Conservation (phyloP, 1,140 invertebrate species). For the Orchestia grillus region DNA sequence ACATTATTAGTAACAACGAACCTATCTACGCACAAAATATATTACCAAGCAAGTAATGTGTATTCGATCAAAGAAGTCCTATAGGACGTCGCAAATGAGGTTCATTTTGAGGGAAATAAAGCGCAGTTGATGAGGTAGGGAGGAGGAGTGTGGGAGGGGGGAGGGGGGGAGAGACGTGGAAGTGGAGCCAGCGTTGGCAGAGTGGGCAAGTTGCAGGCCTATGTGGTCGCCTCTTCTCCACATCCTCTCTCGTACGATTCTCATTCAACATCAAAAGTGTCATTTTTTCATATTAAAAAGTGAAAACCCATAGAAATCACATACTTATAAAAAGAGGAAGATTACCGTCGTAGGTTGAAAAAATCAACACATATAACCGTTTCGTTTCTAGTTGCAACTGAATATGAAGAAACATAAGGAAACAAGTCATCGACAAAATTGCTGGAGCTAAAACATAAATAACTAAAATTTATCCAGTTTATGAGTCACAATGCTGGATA, state of each 20-base stretch:
- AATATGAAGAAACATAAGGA: too few species aligned
- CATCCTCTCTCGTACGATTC: neutral
- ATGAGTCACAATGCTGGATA: too few species aligned
- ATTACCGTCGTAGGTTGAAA: too few species aligned
- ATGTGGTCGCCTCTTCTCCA: neutral
- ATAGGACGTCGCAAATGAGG: neutral
- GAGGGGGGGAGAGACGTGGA: too few species aligned
- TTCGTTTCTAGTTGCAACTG: too few species aligned
- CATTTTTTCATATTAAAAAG: neutral
- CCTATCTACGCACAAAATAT: neutral
- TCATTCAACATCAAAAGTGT: neutral
- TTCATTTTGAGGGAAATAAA: conserved; percentile 10
- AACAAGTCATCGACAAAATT: too few species aligned
- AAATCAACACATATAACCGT: too few species aligned
- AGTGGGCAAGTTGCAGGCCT: neutral
- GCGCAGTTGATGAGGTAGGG: neutral
- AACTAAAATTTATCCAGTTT: too few species aligned
- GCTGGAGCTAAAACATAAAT: too few species aligned
- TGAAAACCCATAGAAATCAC: neutral
- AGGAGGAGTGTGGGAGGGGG: neutral
- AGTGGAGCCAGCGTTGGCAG: neutral
- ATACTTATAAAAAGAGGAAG: too few species aligned
- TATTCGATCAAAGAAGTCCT: neutral
- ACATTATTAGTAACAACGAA: too few species aligned
- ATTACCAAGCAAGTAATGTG: neutral